These are phyloP conservation scores for Aphyosemion australe DNA, from an alignment of 2,113 vertebrate genomes.

Conservation along the genomic window DNA sequence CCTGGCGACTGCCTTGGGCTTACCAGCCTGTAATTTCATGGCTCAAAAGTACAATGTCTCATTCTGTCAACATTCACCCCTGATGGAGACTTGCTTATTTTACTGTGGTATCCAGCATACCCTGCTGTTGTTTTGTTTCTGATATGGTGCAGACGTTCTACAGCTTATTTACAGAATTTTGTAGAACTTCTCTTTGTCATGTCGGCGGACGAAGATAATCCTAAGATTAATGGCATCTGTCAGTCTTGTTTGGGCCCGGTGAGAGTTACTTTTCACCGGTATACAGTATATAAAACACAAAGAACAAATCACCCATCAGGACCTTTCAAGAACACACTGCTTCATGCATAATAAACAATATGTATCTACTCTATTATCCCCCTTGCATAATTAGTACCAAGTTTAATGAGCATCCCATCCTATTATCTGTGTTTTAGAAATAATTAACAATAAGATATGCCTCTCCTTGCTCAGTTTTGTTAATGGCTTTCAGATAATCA, in stretches of 20 bases:
- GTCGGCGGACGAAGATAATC: background rate
- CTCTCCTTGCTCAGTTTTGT: slow-evolving; percentile 33
- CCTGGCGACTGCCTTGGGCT: slow-evolving; percentile 77
- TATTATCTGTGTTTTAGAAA: slow-evolving; percentile 42
- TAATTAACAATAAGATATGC: slow-evolving; percentile 65
- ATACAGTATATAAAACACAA: slow-evolving; percentile 36
- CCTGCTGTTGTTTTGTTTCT: slow-evolving; percentile 7
- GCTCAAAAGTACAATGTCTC: slow-evolving; percentile 79
- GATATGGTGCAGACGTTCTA: slow-evolving; percentile 3
- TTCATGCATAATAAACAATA: slow-evolving; percentile 52
- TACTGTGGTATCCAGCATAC: slow-evolving; percentile 32
- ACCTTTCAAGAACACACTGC: slow-evolving; percentile 34
- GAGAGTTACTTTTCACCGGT: slow-evolving; percentile 2
- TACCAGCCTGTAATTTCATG: slow-evolving; percentile 80
- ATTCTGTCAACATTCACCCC: slow-evolving; percentile 74
- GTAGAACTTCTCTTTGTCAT: background rate
- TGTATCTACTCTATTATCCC: slow-evolving; percentile 19
- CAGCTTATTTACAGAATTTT: slow-evolving; percentile 15
- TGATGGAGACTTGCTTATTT: slow-evolving; percentile 67
- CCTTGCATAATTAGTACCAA: slow-evolving; percentile 18
- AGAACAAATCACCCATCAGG: slow-evolving; percentile 1
- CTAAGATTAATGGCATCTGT: slow-evolving; percentile 23
- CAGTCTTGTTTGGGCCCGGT: slow-evolving; percentile 17
- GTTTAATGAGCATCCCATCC: slow-evolving; percentile 21
- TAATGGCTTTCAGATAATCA: slow-evolving; percentile 76